Conservation (phyloP, 2,888 invertebrate species). For the Pherbina coryleti region DNA sequence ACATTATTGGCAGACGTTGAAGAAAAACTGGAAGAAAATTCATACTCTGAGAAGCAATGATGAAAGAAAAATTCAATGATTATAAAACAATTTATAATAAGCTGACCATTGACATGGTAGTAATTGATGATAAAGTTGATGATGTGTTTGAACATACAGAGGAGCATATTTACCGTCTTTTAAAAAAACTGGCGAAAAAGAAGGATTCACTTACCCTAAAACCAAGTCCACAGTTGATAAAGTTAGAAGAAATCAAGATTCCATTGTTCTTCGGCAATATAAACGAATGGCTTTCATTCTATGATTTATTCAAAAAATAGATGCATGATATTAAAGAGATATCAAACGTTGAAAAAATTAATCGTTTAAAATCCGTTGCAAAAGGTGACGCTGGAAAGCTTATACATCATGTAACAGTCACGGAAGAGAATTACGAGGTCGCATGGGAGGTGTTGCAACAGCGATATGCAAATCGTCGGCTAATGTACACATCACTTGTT, state of each 20-base stretch:
- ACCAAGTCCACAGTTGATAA: neutral
- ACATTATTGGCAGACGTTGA: too few relatives aligned
- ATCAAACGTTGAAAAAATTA: neutral
- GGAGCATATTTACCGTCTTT: too few relatives aligned
- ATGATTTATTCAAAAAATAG: constrained; percentile 6
- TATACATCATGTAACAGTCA: neutral
- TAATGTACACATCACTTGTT: neutral
- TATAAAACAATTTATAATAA: neutral
- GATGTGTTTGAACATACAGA: too few relatives aligned
- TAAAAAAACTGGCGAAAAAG: too few relatives aligned
- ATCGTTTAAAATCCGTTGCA: neutral
- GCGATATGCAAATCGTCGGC: neutral
- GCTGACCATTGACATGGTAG: neutral
- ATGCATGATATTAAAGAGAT: neutral
- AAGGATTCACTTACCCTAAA: too few relatives aligned
- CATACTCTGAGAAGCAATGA: neutral
- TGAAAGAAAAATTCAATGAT: neutral
- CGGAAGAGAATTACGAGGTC: neutral
- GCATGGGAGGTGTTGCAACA: neutral
- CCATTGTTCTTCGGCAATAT: constrained; percentile 9
- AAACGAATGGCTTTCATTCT: constrained; percentile 3
- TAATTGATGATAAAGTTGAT: neutral
- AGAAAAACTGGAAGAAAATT: too few relatives aligned
- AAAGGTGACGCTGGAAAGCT: constrained; percentile 5
- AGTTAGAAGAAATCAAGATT: constrained; percentile 12